phyloP scores from a whole-genome alignment of 2,797 vertebrate species.

The Enteromius mattozi region DNA sequence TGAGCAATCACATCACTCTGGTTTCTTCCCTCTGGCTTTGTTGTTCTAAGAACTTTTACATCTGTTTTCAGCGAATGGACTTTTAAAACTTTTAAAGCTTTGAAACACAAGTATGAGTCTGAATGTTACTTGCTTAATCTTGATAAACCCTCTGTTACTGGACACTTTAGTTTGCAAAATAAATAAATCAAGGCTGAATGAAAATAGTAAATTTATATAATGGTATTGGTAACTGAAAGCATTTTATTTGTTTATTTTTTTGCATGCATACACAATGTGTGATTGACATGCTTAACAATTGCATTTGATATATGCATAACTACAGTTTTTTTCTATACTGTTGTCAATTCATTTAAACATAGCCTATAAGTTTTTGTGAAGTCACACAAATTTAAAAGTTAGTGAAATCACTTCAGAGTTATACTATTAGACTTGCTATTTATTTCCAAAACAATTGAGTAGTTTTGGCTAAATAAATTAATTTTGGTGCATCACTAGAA shows the following conservation, averaged over 20 bases:
- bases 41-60: constrained; percentile 11
- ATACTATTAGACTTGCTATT: not conserved
- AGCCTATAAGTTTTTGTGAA: not conserved
- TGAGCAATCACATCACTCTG: not conserved
- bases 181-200: not conserved
- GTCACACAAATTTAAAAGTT: not conserved
- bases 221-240: not conserved
- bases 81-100: constrained; percentile 15
- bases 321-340: not conserved
- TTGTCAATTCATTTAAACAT: not conserved
- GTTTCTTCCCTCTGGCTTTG: constrained; percentile 14
- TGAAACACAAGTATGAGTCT: not conserved
- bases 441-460: not conserved
- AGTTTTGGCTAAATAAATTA: not conserved
- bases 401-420: not conserved
- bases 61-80: constrained; percentile 4
- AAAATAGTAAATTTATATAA: not conserved
- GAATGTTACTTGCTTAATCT: not conserved
- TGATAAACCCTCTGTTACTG: not conserved
- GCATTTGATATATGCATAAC: not conserved
- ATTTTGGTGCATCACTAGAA: not conserved
- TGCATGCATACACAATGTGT: not conserved
- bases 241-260: not conserved
- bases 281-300: not conserved
- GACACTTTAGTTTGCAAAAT: not conserved